Conservation (phyloP, 1,140 invertebrate genomes). For the Cydia fagiglandana region DNA sequence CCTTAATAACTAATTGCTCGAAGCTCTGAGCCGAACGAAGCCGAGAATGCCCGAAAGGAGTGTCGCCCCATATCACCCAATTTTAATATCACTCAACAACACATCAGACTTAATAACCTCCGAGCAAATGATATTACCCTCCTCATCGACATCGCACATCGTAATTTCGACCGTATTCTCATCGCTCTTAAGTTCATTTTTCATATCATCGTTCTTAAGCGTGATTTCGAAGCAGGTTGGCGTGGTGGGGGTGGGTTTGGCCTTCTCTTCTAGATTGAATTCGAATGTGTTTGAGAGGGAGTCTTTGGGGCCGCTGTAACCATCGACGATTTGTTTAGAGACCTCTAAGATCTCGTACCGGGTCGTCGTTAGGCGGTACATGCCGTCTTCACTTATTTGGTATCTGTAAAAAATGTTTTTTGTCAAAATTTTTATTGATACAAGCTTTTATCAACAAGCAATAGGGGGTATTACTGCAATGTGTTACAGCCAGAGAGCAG, state of each 20-base stretch:
- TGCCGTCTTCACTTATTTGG: slow-evolving; percentile 86
- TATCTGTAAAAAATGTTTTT: slow-evolving; percentile 76
- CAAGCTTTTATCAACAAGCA: no score
- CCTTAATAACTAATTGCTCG: no score
- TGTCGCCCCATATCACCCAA: not conserved
- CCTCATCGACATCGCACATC: slow-evolving; percentile 67
- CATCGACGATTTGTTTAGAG: slow-evolving; percentile 81
- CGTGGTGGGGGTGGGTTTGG: slow-evolving; percentile 51
- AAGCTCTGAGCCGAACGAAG: no score
- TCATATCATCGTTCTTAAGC: slow-evolving; percentile 43
- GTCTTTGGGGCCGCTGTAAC: slow-evolving; percentile 63
- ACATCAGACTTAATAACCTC: slow-evolving; percentile 55
- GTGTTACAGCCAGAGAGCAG: no score
- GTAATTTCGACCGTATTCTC: slow-evolving; percentile 57
- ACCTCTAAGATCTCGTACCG: slow-evolving; percentile 89
- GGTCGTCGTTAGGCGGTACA: slow-evolving; percentile 86
- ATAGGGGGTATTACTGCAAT: no score
- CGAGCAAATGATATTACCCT: slow-evolving; percentile 64
- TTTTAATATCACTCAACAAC: slow-evolving; percentile 36
- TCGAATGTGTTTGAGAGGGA: slow-evolving; percentile 62
- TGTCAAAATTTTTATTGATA: no score
- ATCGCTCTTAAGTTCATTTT: slow-evolving; percentile 41
- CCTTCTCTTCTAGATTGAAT: slow-evolving; percentile 58
- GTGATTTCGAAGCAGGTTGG: slow-evolving; percentile 58
- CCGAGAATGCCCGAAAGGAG: no score